Percentiles rank a stretch among this genome's conserved stretches.
These are phyloP conservation scores for Drosophila nr. perissopoda DNA, from an alignment of 2,888 invertebrate genomes.

Conservation along the genomic window DNA sequence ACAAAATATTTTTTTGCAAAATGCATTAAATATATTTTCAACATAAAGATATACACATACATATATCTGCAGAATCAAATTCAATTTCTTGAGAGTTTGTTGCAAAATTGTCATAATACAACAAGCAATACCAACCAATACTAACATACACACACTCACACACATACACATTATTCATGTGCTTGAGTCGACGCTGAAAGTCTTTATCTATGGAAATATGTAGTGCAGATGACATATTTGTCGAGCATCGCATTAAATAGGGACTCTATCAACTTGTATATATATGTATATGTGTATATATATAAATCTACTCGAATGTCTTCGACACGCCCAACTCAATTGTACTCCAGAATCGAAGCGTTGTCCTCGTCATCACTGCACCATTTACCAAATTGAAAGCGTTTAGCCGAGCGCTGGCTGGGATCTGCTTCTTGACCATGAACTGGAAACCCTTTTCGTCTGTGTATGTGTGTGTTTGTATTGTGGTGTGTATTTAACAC, in stretches of 20 bases:
- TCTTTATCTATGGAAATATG: conserved; percentile 56
- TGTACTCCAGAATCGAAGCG: conserved; percentile 53
- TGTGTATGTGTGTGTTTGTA: conserved; percentile 11
- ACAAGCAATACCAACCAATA: neutral
- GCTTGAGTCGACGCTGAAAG: neutral
- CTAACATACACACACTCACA: neutral
- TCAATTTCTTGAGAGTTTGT: neutral
- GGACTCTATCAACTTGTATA: conserved; percentile 5
- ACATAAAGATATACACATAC: neutral
- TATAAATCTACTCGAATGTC: conserved; percentile 49
- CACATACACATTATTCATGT: neutral
- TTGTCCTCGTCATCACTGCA: conserved; percentile 49
- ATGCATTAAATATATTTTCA: neutral
- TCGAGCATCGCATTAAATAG: conserved; percentile 31
- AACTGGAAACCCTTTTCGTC: conserved; percentile 53
- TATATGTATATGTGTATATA: neutral
- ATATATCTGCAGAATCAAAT: neutral
- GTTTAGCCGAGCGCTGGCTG: conserved; percentile 65
- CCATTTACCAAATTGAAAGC: conserved; percentile 79
- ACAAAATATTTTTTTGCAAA: too few species aligned
- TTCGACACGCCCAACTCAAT: conserved; percentile 66
- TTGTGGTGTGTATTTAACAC: conserved; percentile 68
- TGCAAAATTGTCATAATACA: conserved; percentile 15
- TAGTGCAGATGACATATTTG: conserved; percentile 67
- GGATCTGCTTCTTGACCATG: conserved; percentile 65